Conservation (phyloP, 1,140 invertebrate genomes). For the Microplitis mediator region DNA sequence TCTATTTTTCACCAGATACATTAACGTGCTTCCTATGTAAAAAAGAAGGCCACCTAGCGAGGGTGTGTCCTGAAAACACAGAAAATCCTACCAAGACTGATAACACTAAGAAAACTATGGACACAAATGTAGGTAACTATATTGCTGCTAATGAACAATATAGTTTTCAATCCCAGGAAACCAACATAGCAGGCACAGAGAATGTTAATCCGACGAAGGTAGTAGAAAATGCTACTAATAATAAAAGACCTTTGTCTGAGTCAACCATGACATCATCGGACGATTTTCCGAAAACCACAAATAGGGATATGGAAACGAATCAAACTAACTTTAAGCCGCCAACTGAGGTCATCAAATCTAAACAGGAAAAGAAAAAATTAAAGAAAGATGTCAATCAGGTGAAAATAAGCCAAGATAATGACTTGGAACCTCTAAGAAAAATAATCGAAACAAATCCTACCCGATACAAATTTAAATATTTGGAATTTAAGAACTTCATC, state of each 20-base stretch:
- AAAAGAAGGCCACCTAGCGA: constrained; percentile 11
- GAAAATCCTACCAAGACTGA: neutral
- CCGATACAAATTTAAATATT: neutral
- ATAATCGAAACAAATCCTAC: neutral
- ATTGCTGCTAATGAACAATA: too few relatives aligned
- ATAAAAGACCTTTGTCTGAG: too few relatives aligned
- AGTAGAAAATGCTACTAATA: too few relatives aligned
- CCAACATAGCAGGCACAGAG: too few relatives aligned
- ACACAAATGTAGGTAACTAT: neutral
- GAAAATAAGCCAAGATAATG: neutral
- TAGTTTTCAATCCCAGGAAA: too few relatives aligned
- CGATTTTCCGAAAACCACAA: too few relatives aligned
- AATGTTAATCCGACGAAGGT: too few relatives aligned
- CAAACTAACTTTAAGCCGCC: too few relatives aligned
- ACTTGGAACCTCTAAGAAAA: neutral
- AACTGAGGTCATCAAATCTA: neutral
- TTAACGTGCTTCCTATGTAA: constrained; percentile 14
- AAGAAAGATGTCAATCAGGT: too few relatives aligned
- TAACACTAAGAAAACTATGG: neutral
- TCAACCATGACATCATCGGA: too few relatives aligned
- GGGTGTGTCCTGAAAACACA: neutral
- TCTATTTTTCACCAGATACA: neutral
- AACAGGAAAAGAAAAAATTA: neutral
- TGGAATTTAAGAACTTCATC: neutral
- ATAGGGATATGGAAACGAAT: too few relatives aligned